These are phyloP conservation scores for Amblyopsis rosae DNA, from an alignment of 2,113 vertebrate species.

Conservation along the genomic window DNA sequence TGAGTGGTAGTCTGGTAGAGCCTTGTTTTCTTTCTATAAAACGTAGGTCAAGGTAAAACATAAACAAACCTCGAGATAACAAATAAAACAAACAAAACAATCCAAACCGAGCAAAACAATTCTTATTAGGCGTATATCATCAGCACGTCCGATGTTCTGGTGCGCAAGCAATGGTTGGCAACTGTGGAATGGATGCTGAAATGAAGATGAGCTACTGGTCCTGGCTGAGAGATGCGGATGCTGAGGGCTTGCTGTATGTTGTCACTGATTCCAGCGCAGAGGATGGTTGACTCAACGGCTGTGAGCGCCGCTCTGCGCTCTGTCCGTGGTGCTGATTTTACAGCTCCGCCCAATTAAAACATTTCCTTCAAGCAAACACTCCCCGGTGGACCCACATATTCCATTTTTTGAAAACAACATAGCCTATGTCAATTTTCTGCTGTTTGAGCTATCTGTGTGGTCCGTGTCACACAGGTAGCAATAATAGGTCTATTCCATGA, in stretches of 20 bases:
- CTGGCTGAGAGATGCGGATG: conserved; percentile 56
- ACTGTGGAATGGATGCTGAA: conserved; percentile 69
- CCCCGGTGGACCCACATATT: conserved; percentile 23
- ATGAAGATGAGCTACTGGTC: conserved; percentile 26
- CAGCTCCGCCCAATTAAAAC: conserved; percentile 39
- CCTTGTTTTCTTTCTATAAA: conserved; percentile 26
- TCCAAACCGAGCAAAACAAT: conserved; percentile 28
- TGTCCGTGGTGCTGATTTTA: conserved; percentile 48
- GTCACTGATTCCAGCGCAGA: conserved; percentile 33
- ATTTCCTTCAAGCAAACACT: background rate
- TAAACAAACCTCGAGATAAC: conserved; percentile 44
- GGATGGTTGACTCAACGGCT: conserved; percentile 59
- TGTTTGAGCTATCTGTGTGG: background rate
- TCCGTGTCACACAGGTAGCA: too few relatives aligned
- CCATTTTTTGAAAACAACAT: conserved; percentile 7
- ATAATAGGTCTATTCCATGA: too few relatives aligned
- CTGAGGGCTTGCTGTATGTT: conserved; percentile 59
- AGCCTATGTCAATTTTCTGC: background rate
- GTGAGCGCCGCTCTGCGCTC: conserved; percentile 74
- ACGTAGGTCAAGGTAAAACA: conserved; percentile 37
- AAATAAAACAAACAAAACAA: conserved; percentile 25
- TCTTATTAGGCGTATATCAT: conserved; percentile 27
- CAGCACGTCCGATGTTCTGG: conserved; percentile 44
- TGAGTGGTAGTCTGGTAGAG: conserved; percentile 1
- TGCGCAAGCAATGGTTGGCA: conserved; percentile 57